Evolutionary conservation across 2,113 vertebrate species (phyloP).

Genomic region (Prunella fulvescens): DNA sequence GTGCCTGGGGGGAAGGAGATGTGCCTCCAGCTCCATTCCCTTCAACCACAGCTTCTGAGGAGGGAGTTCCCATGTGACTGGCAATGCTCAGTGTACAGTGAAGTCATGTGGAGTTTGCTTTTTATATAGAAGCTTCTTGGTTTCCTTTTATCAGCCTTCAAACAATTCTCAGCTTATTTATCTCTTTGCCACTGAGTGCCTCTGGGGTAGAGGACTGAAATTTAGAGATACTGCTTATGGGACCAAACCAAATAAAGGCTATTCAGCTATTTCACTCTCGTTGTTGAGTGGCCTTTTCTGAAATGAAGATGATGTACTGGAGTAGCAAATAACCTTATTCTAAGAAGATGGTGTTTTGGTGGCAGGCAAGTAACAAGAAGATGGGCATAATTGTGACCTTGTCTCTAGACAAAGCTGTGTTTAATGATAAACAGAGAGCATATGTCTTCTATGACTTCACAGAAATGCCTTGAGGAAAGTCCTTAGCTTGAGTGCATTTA

Average conservation of each 20-base stretch:
- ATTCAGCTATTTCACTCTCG: not conserved
- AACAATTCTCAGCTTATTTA: not conserved
- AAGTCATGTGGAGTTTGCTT: conserved; percentile 27
- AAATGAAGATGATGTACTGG: not conserved
- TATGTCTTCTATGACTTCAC: not conserved
- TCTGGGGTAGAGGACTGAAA: not conserved
- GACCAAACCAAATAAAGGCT: not conserved
- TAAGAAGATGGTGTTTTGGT: not conserved
- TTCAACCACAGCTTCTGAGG: not conserved
- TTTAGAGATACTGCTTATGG: not conserved
- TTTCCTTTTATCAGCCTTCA: conserved; percentile 20
- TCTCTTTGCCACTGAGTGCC: not conserved
- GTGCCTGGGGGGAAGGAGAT: not conserved
- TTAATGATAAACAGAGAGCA: not conserved
- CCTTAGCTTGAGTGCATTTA: not conserved
- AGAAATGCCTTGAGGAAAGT: not conserved
- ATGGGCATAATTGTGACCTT: not conserved
- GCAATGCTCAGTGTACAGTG: not conserved
- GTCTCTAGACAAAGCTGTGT: not conserved
- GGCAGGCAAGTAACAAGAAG: not conserved
- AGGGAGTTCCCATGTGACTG: not conserved
- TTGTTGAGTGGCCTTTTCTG: not conserved
- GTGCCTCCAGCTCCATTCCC: not conserved
- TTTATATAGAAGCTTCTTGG: not conserved
- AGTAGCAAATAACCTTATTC: not conserved